Evolutionary conservation across 30 jellyfish, hydroid and myxozoan genomes (phyloP), one percentile per base, ranked within the genome.

Genomic region (Hydractinia echinata): DNA sequence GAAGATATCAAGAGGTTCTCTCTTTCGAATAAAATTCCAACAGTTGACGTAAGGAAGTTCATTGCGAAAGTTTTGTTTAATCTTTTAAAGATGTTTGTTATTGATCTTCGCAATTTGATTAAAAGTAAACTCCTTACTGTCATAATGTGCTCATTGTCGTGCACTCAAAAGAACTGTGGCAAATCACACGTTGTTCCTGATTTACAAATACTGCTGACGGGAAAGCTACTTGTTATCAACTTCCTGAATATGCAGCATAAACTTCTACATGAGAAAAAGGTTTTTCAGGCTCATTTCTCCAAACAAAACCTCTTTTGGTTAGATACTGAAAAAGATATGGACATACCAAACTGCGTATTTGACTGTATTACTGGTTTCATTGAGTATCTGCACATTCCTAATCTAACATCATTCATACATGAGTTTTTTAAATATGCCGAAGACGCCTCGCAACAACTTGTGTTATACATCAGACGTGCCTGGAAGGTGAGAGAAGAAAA

Each of bases 171-270:
- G 10, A 7, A 64, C 39, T 64, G 74, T 51, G 19, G 19, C 51
- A 64, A 64, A 64, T 64, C 16, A 64, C 74, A 64, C 39, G 74
- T 64, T 6, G 19, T 64, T n/a, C 74, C 74, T n/a, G 39, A 44
- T 7, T 7, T 64, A 51, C 10, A 44, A 51, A n/a, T 51, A 13
- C 4, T 64, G 3, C 51, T 7, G 74, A 64, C 3, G 39, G 74
- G 74, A 64, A 64, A 13, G 74, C 18, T n/a, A 7, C 19, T 51
- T 6, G 39, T 64, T n/a, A 13, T 44, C 16, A 6, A 44, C 19
- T n/a, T 64, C 2, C 7, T 64, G 8, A 7, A 64, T 6, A 44
- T 64, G 19, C 74, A 64, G 16, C 74, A 51, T 51, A 64, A 44
- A n/a, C 74, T 64, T 51, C 19, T 44, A n/a, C 51, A 64, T 64